phyloP scores from a whole-genome alignment of 2,797 vertebrate genomes.

The Anas flavirostris region DNA sequence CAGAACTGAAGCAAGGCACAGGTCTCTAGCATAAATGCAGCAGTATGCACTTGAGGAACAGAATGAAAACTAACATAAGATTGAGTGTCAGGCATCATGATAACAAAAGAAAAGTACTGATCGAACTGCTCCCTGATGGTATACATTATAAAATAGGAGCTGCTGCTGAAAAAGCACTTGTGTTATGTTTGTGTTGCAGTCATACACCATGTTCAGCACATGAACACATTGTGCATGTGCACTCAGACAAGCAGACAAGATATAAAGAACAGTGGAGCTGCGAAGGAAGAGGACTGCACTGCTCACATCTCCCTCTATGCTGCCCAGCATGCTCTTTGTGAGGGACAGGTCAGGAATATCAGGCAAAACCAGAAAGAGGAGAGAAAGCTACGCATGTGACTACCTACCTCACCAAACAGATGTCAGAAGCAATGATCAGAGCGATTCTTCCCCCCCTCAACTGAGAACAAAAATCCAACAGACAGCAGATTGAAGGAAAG shows the following conservation, averaged over 20 bases:
- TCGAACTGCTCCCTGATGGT: background rate
- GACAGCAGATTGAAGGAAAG: background rate
- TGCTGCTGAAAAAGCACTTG: background rate
- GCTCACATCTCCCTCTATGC: background rate
- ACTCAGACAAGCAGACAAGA: background rate
- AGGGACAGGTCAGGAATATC: background rate
- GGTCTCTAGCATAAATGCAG: background rate
- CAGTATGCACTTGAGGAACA: background rate
- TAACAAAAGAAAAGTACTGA: background rate
- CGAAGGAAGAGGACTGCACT: background rate
- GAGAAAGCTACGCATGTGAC: background rate
- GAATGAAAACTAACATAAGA: background rate
- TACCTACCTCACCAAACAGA: background rate
- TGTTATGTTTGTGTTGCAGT: background rate
- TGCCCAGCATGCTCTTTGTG: accelerated
- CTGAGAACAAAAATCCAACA: background rate
- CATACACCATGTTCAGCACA: background rate
- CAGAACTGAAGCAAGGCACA: background rate
- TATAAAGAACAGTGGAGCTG: background rate
- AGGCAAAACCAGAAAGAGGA: background rate
- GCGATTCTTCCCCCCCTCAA: background rate
- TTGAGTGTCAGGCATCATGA: background rate
- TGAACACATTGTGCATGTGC: background rate
- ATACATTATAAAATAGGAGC: background rate
- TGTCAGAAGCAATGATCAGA: background rate